phyloP scores from a whole-genome alignment of 2,888 invertebrate species.

The Adelphocoris suturalis region DNA sequence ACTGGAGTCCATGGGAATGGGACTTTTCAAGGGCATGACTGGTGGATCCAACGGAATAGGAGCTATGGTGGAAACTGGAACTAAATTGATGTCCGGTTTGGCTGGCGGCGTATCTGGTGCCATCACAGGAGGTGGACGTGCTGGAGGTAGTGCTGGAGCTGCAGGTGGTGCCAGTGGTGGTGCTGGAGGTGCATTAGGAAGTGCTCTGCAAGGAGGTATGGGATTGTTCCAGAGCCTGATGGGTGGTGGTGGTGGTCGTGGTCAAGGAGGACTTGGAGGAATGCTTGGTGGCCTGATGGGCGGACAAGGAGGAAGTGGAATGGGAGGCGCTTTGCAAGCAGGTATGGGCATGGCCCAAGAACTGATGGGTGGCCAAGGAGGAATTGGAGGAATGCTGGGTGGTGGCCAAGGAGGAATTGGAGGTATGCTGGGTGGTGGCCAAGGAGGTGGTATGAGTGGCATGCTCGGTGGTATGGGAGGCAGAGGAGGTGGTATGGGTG shows the following conservation, averaged over 20 bases:
- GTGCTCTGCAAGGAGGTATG: background rate
- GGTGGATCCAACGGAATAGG: too few species aligned
- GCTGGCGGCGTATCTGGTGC: background rate
- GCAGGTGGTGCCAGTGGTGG: conserved; percentile 3
- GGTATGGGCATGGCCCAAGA: background rate
- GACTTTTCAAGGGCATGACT: too few species aligned
- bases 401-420: background rate
- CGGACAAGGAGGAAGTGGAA: conserved; percentile 75
- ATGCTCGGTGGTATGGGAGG: conserved; percentile 73
- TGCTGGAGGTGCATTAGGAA: background rate
- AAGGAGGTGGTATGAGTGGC: background rate
- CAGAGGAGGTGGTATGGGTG: conserved; percentile 8
- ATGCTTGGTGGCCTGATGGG: too few species aligned
- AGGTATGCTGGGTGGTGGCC: background rate
- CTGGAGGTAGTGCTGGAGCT: conserved; percentile 7
- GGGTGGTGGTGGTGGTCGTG: background rate
- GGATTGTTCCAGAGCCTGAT: background rate
- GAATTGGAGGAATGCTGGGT: too few species aligned
- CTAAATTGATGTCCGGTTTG: too few species aligned
- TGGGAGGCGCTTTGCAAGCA: background rate
- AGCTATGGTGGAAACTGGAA: too few species aligned
- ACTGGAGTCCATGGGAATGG: too few species aligned
- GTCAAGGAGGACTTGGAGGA: background rate
- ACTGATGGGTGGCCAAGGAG: background rate
- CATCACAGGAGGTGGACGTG: background rate